A percentile compares a stretch with the other conserved stretches of the same genome.
Evolutionary conservation across 2,797 vertebrate species (phyloP).

Genomic region (Antennarius maculatus): DNA sequence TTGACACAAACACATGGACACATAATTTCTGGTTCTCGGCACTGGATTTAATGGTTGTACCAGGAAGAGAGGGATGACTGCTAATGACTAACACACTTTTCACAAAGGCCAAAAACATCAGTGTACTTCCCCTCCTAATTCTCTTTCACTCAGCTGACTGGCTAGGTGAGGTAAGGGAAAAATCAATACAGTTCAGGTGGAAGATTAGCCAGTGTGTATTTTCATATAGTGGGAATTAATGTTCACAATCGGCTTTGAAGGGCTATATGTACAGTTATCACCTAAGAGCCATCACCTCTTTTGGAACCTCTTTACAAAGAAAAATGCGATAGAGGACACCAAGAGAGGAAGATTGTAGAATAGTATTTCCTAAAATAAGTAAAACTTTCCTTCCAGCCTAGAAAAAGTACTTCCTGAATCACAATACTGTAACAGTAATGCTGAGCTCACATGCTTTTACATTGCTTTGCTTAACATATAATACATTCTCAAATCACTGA

Average conservation of each 20-base stretch:
- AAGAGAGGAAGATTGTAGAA: slow-evolving; percentile 9
- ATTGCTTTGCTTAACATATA: too few species aligned
- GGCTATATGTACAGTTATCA: slow-evolving; percentile 31
- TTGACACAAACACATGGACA: slow-evolving; percentile 70
- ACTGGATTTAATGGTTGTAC: slow-evolving; percentile 60
- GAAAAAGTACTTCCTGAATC: too few species aligned
- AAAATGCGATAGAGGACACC: background rate
- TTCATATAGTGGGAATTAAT: slow-evolving; percentile 46
- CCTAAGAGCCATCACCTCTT: slow-evolving; percentile 23
- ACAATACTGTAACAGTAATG: too few species aligned
- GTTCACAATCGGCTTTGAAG: slow-evolving; percentile 41
- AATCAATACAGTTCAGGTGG: slow-evolving; percentile 55
- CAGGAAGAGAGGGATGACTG: slow-evolving; percentile 54
- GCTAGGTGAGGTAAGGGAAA: slow-evolving; percentile 26
- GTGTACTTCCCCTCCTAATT: slow-evolving; percentile 51
- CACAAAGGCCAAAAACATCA: slow-evolving; percentile 71
- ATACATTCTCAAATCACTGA: too few species aligned
- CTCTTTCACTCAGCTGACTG: slow-evolving; percentile 39
- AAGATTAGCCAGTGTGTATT: slow-evolving; percentile 46
- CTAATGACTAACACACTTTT: slow-evolving; percentile 70
- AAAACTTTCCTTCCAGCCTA: too few species aligned
- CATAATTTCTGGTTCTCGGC: slow-evolving; percentile 52
- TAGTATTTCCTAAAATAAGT: background rate
- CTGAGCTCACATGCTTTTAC: too few species aligned
- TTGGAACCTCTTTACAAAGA: slow-evolving; percentile 50